phyloP scores from a whole-genome alignment of 2,888 invertebrate genomes.

The Abrostola triplasia region DNA sequence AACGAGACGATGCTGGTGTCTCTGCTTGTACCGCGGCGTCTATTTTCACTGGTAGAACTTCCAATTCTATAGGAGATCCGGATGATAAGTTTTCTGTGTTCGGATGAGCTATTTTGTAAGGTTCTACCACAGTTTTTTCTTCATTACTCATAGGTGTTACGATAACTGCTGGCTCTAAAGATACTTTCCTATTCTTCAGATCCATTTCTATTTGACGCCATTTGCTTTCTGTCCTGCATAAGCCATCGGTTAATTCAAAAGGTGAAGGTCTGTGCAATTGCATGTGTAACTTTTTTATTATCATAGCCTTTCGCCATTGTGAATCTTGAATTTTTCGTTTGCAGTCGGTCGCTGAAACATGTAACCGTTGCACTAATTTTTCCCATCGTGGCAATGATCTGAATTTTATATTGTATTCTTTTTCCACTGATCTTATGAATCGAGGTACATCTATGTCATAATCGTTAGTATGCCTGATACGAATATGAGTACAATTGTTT shows the following conservation, averaged over 20 bases:
- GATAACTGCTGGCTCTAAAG: constrained; percentile 14
- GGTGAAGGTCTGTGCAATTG: constrained; percentile 72
- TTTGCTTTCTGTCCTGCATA: constrained; percentile 70
- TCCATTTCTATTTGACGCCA: constrained; percentile 64
- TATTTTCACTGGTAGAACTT: constrained; percentile 26
- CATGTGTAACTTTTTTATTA: constrained; percentile 73
- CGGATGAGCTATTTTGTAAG: constrained; percentile 59
- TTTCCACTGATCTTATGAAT: constrained; percentile 71
- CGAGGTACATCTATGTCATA: constrained; percentile 66
- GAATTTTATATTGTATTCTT: constrained; percentile 69
- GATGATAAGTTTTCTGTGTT: constrained; percentile 68
- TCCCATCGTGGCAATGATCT: constrained; percentile 74
- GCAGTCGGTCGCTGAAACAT: constrained; percentile 62
- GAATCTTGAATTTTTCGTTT: constrained; percentile 69
- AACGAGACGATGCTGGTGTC: constrained; percentile 28
- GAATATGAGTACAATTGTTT: constrained; percentile 67
- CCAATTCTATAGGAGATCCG: constrained; percentile 18
- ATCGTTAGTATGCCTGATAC: constrained; percentile 65
- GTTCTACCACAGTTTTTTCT: constrained; percentile 50
- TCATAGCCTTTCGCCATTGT: constrained; percentile 66
- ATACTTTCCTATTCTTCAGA: constrained; percentile 35
- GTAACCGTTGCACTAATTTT: constrained; percentile 67
- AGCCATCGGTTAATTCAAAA: constrained; percentile 70
- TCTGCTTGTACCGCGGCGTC: constrained; percentile 41
- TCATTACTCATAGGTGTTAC: neutral